A percentile compares a stretch with the other conserved stretches of the same genome.
These are phyloP conservation scores for Cremastinae sp. DNA, from an alignment of 2,888 invertebrate genomes.

Conservation along the genomic window DNA sequence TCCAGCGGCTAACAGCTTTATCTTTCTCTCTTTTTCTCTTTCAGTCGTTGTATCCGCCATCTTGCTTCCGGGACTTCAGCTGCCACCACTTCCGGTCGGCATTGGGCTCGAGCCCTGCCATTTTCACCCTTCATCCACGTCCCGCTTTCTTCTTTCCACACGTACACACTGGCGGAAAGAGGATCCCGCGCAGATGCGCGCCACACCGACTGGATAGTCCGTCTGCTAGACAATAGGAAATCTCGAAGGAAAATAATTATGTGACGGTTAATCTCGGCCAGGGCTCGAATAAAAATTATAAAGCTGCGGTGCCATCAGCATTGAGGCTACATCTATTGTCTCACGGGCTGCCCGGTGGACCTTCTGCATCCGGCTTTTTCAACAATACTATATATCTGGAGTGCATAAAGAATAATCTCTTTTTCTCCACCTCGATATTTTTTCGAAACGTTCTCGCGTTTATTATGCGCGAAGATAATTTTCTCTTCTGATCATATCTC, in stretches of 20 bases:
- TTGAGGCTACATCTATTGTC: conserved; percentile 38
- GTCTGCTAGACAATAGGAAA: conserved; percentile 52
- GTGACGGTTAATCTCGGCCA: conserved; percentile 52
- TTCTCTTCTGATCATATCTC: background rate
- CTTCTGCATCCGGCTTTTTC: conserved; percentile 17
- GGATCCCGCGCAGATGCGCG: conserved; percentile 49
- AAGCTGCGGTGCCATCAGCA: conserved; percentile 33
- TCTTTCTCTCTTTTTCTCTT: conserved; percentile 12
- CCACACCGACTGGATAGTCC: conserved; percentile 44
- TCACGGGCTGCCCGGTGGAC: conserved; percentile 30
- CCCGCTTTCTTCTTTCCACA: background rate
- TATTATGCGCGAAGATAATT: background rate
- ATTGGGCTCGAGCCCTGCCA: conserved; percentile 42
- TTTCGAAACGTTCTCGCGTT: background rate
- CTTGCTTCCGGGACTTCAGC: conserved; percentile 71
- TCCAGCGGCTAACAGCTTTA: conserved; percentile 39
- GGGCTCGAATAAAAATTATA: conserved; percentile 54
- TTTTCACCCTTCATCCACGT: conserved; percentile 12
- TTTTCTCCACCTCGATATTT: conserved; percentile 9
- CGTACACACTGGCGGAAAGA: conserved; percentile 10
- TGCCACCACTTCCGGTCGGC: conserved; percentile 67
- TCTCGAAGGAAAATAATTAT: conserved; percentile 64
- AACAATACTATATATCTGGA: conserved; percentile 35
- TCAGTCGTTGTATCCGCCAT: conserved; percentile 59
- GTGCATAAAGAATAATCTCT: conserved; percentile 11